Conservation (phyloP, 2,113 vertebrate species). For the Vulpes ferrilata region DNA sequence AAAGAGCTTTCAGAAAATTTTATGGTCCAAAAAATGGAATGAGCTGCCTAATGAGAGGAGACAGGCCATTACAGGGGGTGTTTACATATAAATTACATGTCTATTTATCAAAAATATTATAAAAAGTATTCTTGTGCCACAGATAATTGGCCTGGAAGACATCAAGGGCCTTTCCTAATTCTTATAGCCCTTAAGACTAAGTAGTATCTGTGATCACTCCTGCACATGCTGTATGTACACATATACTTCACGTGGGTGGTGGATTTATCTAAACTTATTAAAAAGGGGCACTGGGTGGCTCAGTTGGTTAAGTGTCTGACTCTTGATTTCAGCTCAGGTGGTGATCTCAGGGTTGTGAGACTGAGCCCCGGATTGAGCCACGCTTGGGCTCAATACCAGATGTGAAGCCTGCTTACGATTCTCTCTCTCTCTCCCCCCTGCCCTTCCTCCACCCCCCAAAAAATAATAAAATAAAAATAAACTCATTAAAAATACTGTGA, state of each 20-base stretch:
- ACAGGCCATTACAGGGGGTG: neutral
- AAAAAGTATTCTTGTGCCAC: neutral
- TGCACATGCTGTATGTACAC: neutral
- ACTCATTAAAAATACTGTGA: neutral
- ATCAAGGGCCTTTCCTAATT: neutral
- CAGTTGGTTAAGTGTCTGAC: neutral
- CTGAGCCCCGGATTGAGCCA: neutral
- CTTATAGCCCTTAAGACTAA: neutral
- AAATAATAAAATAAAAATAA: neutral
- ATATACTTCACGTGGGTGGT: neutral
- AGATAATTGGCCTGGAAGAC: neutral
- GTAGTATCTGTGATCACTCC: neutral
- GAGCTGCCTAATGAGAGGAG: neutral
- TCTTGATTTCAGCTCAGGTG: neutral
- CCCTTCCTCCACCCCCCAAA: neutral
- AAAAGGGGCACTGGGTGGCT: neutral
- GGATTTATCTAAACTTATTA: neutral
- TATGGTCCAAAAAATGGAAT: neutral
- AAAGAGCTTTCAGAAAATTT: conserved; percentile 1
- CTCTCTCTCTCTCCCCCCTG: neutral
- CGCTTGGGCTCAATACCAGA: neutral
- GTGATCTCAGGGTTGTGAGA: neutral
- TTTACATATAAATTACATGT: conserved; percentile 22
- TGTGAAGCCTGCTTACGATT: neutral
- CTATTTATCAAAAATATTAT: neutral